These are phyloP conservation scores for Oreochromis tanganicae DNA, from an alignment of 2,113 vertebrate species.

Conservation along the genomic window DNA sequence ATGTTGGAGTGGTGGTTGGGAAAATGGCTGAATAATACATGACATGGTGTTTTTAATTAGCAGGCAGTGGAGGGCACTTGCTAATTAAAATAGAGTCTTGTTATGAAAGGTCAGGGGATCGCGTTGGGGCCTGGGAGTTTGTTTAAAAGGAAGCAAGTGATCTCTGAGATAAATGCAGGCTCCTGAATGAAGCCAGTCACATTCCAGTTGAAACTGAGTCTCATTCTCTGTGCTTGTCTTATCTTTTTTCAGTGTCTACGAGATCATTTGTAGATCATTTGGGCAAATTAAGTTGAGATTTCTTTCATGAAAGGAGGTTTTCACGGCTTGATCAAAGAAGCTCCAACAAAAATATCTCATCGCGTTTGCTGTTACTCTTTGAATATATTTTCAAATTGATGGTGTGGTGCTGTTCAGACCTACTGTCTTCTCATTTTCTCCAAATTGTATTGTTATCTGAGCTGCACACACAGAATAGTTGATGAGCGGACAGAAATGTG, in stretches of 20 bases:
- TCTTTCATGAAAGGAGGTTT: background rate
- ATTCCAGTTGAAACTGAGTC: background rate
- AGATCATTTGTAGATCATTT: background rate
- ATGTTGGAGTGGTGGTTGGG: background rate
- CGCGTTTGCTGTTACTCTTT: background rate
- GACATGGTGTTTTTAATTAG: slow-evolving; percentile 47
- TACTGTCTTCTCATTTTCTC: background rate
- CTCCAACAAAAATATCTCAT: background rate
- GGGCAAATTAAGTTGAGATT: background rate
- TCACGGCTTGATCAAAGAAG: background rate
- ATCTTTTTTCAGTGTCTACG: background rate
- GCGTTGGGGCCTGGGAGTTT: background rate
- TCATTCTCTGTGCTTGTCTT: background rate
- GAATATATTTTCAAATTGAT: background rate
- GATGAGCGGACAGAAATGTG: background rate
- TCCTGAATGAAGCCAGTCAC: background rate
- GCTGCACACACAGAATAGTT: background rate
- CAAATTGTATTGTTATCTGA: background rate
- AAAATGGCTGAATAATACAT: slow-evolving; percentile 49
- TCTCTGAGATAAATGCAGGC: background rate
- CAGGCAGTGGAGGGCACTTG: background rate
- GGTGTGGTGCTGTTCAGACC: background rate
- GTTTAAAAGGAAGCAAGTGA: background rate
- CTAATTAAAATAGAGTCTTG: slow-evolving; percentile 46
- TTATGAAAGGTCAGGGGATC: slow-evolving; percentile 35